These are phyloP conservation scores for Hycleus phaleratus DNA, from an alignment of 1,140 invertebrate species.

Conservation along the genomic window DNA sequence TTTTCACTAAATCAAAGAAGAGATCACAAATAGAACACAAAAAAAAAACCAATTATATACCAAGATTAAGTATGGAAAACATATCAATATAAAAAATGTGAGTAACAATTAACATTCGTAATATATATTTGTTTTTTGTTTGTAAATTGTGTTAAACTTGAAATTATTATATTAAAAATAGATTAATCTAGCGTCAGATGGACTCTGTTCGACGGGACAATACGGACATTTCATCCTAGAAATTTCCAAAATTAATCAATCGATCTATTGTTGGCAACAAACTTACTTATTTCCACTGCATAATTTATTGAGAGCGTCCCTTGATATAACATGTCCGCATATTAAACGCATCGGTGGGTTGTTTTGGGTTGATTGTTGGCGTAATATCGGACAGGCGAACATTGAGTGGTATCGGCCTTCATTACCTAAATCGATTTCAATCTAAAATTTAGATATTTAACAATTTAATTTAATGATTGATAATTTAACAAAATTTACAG, in stretches of 20 bases:
- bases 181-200: slow-evolving; percentile 84
- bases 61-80: slow-evolving; percentile 11
- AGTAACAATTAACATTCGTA: slow-evolving; percentile 12
- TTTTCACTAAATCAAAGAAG: slow-evolving; percentile 2
- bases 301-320: slow-evolving; percentile 93
- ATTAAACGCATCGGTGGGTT: slow-evolving; percentile 96
- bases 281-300: slow-evolving; percentile 85
- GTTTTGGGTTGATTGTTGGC: slow-evolving; percentile 90
- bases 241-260: slow-evolving; percentile 5
- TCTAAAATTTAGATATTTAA: slow-evolving; percentile 48
- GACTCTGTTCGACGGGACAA: slow-evolving; percentile 93
- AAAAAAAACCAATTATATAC: slow-evolving; percentile 16
- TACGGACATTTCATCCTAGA: slow-evolving; percentile 94
- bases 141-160: too few species aligned
- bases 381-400: slow-evolving; percentile 96
- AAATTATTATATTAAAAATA: slow-evolving; percentile 61
- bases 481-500: slow-evolving; percentile 50
- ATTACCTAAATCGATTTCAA: slow-evolving; percentile 83
- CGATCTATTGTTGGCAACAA: slow-evolving; percentile 13
- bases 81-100: slow-evolving; percentile 15
- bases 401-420: slow-evolving; percentile 92
- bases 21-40: slow-evolving; percentile 21
- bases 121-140: too few species aligned
- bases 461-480: background rate
- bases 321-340: slow-evolving; percentile 97